A percentile compares a stretch with the other conserved stretches of the same genome.
Conservation (phyloP, 2,113 vertebrate species). For the Seriola rivoliana region DNA sequence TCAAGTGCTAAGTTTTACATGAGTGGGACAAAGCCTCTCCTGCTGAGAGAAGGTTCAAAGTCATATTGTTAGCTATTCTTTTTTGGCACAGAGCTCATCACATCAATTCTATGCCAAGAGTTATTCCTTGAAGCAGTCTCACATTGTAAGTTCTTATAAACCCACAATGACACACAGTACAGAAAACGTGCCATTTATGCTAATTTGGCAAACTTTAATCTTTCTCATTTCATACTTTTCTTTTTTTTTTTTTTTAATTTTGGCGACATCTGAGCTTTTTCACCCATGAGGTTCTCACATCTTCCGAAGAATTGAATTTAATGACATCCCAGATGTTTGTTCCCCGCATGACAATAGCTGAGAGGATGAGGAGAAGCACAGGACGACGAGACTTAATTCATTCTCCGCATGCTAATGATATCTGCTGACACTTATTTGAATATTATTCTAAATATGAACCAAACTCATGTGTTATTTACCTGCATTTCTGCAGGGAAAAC, state of each 20-base stretch:
- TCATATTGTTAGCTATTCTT: slow-evolving; percentile 34
- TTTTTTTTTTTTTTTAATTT: background rate
- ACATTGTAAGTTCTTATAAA: background rate
- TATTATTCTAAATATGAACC: slow-evolving; percentile 66
- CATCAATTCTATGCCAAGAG: background rate
- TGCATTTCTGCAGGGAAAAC: slow-evolving; percentile 71
- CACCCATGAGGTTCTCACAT: slow-evolving; percentile 5
- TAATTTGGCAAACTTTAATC: slow-evolving; percentile 7
- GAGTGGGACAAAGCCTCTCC: slow-evolving; percentile 70
- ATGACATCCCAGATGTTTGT: slow-evolving; percentile 38
- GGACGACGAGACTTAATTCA: slow-evolving; percentile 25
- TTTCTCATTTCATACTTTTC: slow-evolving; percentile 14
- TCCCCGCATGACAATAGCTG: slow-evolving; percentile 35
- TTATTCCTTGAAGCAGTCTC: background rate
- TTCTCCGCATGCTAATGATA: slow-evolving; percentile 50
- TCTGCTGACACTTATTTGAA: slow-evolving; percentile 66
- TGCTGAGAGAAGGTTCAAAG: slow-evolving; percentile 60
- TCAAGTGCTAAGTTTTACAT: slow-evolving; percentile 74
- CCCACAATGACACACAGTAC: background rate
- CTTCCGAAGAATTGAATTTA: slow-evolving; percentile 37
- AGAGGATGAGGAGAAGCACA: slow-evolving; percentile 39
- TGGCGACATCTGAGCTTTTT: slow-evolving; percentile 32
- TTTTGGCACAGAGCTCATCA: slow-evolving; percentile 18
- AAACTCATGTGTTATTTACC: slow-evolving; percentile 78
- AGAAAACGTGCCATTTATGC: background rate